Evolutionary conservation across 2,797 vertebrate genomes (phyloP), one percentile per base, ranked within the genome.

Genomic region (Paguma larvata): DNA sequence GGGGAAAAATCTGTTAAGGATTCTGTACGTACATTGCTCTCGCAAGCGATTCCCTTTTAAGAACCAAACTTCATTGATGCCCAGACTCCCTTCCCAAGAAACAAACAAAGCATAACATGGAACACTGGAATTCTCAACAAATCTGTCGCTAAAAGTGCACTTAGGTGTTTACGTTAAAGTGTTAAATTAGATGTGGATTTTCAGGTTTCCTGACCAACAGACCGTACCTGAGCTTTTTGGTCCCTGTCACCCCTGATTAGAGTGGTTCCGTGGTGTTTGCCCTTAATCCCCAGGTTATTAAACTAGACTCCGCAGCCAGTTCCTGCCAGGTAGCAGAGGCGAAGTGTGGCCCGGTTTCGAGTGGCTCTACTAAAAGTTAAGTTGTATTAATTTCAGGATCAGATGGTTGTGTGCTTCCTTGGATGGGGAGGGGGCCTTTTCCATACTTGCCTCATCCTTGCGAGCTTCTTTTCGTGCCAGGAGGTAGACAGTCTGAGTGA

Each of bases 141-240:
- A 46, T 18, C 14, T 82, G 59, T 59, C 63, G 30, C 34, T 78
- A 4, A 83, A 95, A 89, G 73, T 83, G 46, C 4, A 51, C 25
- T 88, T 80, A 2, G 78, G n/a, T 89, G n/a, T 94, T 88, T 77
- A 34, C 16, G 38, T 92, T 85, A 46, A 87, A 77, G 80, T 86
- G 44, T 91, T 78, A 79, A 41, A 32, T 77, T 48, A 5, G 82
- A 2, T 25, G 15, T 46, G 2, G 65, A 53, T 34, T 73, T 75
- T 1, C 44, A 41, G 56, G 13, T 86, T 70, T 94, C 10, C 32
- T 48, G 34, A n/a, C 51, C 34, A 9, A 67, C 12, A 21, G 51
- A 65, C 41, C 72, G 87, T 53, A 38, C 18, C 6, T 83, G 85
- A 86, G 72, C 56, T 92, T 67, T 92, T 18, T 75, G 48, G 63